Percentiles rank a stretch among this genome's conserved stretches.
These are phyloP conservation scores for Linnaemya tessellans DNA, from an alignment of 2,888 invertebrate species.

Conservation along the genomic window DNA sequence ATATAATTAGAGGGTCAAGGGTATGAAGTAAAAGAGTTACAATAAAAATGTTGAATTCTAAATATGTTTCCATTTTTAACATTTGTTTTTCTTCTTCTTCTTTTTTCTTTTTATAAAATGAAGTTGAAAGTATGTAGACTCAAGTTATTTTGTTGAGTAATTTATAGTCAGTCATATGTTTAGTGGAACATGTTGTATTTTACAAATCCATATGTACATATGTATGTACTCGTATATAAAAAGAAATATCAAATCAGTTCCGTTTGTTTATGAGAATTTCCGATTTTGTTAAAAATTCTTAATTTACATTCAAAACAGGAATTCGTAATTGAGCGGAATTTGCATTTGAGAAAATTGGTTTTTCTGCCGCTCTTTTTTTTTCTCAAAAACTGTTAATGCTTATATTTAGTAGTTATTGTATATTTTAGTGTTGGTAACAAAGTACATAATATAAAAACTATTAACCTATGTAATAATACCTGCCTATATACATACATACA, in stretches of 20 bases:
- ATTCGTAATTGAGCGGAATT: constrained; percentile 8
- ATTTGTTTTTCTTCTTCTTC: neutral
- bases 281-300: constrained; percentile 13
- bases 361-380: neutral
- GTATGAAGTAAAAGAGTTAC: constrained; percentile 24
- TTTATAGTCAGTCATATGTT: constrained; percentile 6
- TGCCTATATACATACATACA: neutral
- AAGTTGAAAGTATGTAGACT: constrained; percentile 47
- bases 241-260: constrained; percentile 26
- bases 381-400: constrained; percentile 14
- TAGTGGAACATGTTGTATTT: constrained; percentile 1
- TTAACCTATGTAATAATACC: no score
- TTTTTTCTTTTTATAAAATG: constrained; percentile 2
- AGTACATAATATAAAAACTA: no score
- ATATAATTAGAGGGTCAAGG: constrained; percentile 57
- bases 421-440: neutral
- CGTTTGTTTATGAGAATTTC: constrained; percentile 41
- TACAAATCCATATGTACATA: neutral
- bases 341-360: neutral
- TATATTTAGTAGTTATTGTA: neutral
- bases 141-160: constrained; percentile 29
- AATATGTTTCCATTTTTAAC: constrained; percentile 9
- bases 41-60: constrained; percentile 36
- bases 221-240: no score
- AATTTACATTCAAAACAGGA: neutral